Conservation (phyloP, 2,113 vertebrate genomes). For the Cebidichthys violaceus region DNA sequence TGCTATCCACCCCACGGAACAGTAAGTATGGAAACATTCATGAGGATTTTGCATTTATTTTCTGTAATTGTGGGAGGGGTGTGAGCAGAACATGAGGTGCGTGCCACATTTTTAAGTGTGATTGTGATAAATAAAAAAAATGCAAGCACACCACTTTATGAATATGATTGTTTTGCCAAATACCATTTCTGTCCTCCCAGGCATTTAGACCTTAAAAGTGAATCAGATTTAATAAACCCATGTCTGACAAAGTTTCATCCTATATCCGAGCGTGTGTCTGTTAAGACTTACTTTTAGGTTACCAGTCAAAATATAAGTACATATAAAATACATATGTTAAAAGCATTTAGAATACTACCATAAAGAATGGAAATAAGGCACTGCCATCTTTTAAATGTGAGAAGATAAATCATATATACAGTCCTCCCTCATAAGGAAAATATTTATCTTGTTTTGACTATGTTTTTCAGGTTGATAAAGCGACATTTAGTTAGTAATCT, state of each 20-base stretch:
- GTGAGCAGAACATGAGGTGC: neutral
- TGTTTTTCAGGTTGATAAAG: no score
- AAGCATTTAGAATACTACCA: no score
- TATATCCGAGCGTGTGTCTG: neutral
- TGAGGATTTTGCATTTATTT: slow-evolving; percentile 2
- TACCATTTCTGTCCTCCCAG: neutral
- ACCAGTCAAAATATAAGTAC: no score
- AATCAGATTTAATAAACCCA: neutral
- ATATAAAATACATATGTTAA: no score
- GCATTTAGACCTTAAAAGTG: neutral
- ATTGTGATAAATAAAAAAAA: neutral
- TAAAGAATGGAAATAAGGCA: no score
- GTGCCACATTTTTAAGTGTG: neutral
- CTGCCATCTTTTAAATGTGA: no score
- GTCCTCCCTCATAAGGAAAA: no score
- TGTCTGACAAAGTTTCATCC: neutral
- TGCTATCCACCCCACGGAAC: neutral
- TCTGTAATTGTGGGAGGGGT: neutral
- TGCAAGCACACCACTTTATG: neutral
- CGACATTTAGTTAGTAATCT: no score
- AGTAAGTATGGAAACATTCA: neutral
- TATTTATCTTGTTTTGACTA: no score
- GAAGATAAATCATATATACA: no score
- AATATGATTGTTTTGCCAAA: neutral
- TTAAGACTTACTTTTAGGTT: no score